Base-by-base conservation (phyloP, 1,140 invertebrate species). In the Acromyrmex heyeri region DNA sequence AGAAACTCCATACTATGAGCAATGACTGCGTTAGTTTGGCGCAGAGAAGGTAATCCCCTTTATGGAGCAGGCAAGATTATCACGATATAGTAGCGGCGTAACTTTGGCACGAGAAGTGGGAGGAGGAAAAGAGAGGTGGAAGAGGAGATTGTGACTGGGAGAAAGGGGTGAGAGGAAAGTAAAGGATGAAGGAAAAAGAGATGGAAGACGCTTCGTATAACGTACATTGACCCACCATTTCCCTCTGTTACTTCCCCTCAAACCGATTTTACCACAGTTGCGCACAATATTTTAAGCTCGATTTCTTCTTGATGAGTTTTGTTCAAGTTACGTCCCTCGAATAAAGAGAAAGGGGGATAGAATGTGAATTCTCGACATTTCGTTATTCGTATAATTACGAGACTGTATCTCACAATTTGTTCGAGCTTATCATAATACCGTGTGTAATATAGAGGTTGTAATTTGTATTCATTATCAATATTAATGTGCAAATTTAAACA, bases 241-340 rank as follows among this genome's bases (percentile, higher is more conserved):
- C 61, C 73, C 78, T 67, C 72, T 86, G 62, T 77, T 87, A 27
- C 44, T 64, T 78, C 57, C 50, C 75, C 87, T 67, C 85, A 48
- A 87, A 73, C 53, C 81, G 30, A 50, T 91, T 91, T 90, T 53
- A 65, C 14, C 53, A 38, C 81, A 81, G 85, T 89, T 89, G 89
- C 81, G 89, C 77, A 87, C 78, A 89, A 90, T 86, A 89, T 91
- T 87, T 81, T 87, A 91, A 91, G 85, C 89, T 91, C 55, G 21
- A 72, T 64, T 59, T 72, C 55, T 55, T 70, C 55, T 67, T 59
- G 48, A 73, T 59, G 62, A 89, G 65, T 83, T 86, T 67, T 85
- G 72, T 59, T 86, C 62, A 90, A 91, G 87, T 90, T 86, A 86
- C 55, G 24, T 69, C 65, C 48, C 59, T 83, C 67, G 64, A 30